Conservation (phyloP, 2,888 invertebrate genomes). For the Calameuta idolon region DNA sequence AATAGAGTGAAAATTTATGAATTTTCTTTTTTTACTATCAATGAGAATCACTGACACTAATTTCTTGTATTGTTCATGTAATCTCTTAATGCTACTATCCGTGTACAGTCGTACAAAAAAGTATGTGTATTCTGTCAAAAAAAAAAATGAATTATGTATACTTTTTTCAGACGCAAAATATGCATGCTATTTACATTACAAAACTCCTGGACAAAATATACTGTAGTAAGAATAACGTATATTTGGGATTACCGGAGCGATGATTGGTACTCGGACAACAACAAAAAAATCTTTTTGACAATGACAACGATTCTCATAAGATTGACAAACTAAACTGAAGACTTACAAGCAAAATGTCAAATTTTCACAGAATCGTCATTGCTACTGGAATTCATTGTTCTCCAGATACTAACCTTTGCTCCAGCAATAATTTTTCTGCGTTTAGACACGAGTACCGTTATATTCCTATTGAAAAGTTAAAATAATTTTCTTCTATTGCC, state of each 20-base stretch:
- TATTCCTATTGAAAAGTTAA: background rate
- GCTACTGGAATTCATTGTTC: too few relatives aligned
- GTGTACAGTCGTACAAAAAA: background rate
- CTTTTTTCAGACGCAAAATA: background rate
- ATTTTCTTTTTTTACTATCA: background rate
- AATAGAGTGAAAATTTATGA: slow-evolving; percentile 8
- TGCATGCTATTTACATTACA: background rate
- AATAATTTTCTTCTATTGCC: too few relatives aligned
- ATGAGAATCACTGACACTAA: slow-evolving; percentile 8
- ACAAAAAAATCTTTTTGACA: too few relatives aligned
- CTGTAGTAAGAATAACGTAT: background rate
- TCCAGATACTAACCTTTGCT: background rate
- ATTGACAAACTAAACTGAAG: background rate
- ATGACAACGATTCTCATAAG: too few relatives aligned
- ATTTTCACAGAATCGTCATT: background rate
- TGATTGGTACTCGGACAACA: too few relatives aligned
- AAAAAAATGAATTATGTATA: background rate
- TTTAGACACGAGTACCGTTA: background rate
- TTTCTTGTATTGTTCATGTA: background rate
- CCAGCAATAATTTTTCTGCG: background rate
- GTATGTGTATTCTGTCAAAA: background rate
- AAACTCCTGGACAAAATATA: background rate
- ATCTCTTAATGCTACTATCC: background rate
- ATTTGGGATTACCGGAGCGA: background rate
- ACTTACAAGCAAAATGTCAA: background rate